Percentiles rank a stretch among this genome's conserved stretches.
These are phyloP conservation scores for Thumatha senex DNA, from an alignment of 2,888 invertebrate species.

Conservation along the genomic window DNA sequence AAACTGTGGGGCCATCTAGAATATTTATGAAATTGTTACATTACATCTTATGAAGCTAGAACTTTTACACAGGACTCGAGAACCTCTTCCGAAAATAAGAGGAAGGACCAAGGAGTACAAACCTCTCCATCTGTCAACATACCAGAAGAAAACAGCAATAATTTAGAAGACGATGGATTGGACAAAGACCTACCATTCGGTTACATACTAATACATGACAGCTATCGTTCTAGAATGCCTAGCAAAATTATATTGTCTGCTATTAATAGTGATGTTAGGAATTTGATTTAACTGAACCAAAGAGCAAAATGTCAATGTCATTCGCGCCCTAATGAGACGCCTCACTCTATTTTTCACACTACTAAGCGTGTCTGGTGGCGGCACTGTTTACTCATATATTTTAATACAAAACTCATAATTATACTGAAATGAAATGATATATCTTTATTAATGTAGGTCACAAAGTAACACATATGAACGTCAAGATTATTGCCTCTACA, in stretches of 20 bases:
- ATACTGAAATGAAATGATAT: too few species aligned
- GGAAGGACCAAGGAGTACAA: constrained; percentile 22
- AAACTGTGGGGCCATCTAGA: too few species aligned
- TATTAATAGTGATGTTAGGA: constrained; percentile 24
- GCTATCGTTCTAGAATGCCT: constrained; percentile 32
- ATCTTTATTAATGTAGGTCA: too few species aligned
- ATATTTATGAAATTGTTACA: too few species aligned
- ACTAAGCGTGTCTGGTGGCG: too few species aligned
- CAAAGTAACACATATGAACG: too few species aligned
- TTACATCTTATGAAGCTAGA: neutral
- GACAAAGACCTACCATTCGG: constrained; percentile 37
- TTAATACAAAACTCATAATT: too few species aligned
- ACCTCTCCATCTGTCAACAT: constrained; percentile 13
- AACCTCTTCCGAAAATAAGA: neutral
- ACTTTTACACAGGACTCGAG: constrained; percentile 11
- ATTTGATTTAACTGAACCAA: constrained; percentile 11
- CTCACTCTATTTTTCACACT: too few species aligned
- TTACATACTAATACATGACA: constrained; percentile 35
- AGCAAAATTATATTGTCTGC: constrained; percentile 39
- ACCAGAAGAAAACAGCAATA: neutral
- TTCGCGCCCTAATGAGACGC: too few species aligned
- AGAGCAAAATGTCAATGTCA: too few species aligned
- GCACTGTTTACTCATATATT: too few species aligned
- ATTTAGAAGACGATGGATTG: constrained; percentile 9
- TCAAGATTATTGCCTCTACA: too few species aligned